Conservation (phyloP, 2,113 vertebrate genomes). For the Turnix velox region DNA sequence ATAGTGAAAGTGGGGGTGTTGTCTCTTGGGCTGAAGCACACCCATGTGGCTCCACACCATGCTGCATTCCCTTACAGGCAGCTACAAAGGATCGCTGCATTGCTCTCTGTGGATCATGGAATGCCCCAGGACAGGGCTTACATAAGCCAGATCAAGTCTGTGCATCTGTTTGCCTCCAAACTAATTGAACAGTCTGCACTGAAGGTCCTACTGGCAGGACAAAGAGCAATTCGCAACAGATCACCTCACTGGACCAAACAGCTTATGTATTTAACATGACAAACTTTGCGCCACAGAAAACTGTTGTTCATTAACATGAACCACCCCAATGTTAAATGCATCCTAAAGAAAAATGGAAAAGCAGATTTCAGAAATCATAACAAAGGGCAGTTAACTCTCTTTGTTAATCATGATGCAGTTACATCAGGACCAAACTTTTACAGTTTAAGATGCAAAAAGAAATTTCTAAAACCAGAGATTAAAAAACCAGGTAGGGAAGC, state of each 20-base stretch:
- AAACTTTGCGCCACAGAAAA: neutral
- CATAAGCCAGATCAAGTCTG: neutral
- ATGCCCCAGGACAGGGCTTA: neutral
- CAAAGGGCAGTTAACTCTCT: neutral
- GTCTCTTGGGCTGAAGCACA: neutral
- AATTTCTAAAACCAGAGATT: neutral
- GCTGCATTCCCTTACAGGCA: accelerated
- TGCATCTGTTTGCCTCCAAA: neutral
- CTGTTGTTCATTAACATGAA: neutral
- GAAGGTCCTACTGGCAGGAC: neutral
- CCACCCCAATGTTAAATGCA: neutral
- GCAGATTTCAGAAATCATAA: neutral
- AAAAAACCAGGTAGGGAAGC: neutral
- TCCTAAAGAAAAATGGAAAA: neutral
- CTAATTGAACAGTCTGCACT: neutral
- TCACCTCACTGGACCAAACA: neutral
- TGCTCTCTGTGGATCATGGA: too few species aligned
- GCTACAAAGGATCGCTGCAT: too few species aligned
- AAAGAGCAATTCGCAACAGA: neutral
- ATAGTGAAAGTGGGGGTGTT: too few species aligned
- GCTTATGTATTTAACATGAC: neutral
- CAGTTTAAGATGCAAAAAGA: neutral
- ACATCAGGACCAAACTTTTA: neutral
- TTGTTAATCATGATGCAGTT: neutral
- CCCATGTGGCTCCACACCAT: neutral